Base-by-base conservation (phyloP, 2,888 invertebrate species). In the Phyllotreta striolata region DNA sequence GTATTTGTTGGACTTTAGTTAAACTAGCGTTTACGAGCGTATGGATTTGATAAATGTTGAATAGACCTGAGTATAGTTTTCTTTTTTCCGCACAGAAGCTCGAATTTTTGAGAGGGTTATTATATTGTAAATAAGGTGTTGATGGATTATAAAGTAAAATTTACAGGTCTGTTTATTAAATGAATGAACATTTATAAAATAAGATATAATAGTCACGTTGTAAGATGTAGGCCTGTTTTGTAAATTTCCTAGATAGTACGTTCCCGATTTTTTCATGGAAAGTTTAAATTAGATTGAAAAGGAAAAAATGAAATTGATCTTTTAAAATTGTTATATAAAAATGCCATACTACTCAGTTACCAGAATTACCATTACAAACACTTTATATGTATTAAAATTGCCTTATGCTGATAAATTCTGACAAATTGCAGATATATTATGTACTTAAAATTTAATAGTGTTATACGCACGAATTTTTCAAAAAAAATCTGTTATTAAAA, bases 171-270 rank as follows among this genome's bases (percentile, higher is more conserved):
- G 38, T 38, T 38, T 52, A 52, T 35, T 13, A 35, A 14, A 35
- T 8, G 38, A 51, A 34, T 38, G 37, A 52, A 55, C 7, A 38
- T 38, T 44, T 35, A 44, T 41, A 52, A 55, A 39, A 52, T 49
- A 58, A 49, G 34, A 51, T 49, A 58, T 47, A 52, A 52, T 58
- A 58, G 58, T 58, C 58, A 54, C 56, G 39, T 49, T 58, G 24
- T 55, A 44, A 62, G 12, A 57, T 51, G 57, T 62, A 56, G 56
- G 57, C 43, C 38, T 56, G 38, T 52, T 58, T 38, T 47, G 47
- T 58, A 59, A 8, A 51, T 51, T 59, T 59, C 51, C 34, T 10
- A 49, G 10, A 59, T 59, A 51, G 49, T 7, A 37, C 41, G 13
- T 59, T 13, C 24, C 51, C 51, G 41, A 59, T n/a, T 49, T 51